A percentile compares a stretch with the other conserved stretches of the same genome.
These are phyloP conservation scores for Cryptops parisi DNA, from an alignment of 2,888 invertebrate genomes.

Conservation along the genomic window DNA sequence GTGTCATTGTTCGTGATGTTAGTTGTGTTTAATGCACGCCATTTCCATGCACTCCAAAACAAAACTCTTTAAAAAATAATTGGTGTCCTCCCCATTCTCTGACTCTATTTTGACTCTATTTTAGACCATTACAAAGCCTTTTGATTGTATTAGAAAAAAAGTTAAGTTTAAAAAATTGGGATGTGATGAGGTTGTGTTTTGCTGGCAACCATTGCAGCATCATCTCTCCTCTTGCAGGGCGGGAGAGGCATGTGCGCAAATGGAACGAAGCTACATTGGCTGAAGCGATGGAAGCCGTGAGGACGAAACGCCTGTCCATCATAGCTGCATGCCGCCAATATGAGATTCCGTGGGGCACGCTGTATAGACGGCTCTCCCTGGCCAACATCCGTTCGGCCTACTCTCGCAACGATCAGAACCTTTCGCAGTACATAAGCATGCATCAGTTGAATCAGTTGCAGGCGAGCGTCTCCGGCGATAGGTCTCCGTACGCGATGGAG, in stretches of 20 bases:
- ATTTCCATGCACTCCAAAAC: no score
- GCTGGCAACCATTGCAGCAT: conserved; percentile 1
- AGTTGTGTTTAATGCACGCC: no score
- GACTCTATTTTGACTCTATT: no score
- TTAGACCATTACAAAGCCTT: no score
- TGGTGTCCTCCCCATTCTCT: no score
- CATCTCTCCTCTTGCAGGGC: conserved; percentile 13
- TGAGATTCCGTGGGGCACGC: conserved; percentile 14
- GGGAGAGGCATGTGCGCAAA: conserved; percentile 14
- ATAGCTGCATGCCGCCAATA: conserved; percentile 14
- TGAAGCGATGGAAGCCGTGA: conserved; percentile 15
- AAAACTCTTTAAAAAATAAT: no score
- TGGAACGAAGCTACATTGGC: conserved; percentile 14
- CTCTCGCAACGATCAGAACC: conserved; percentile 12
- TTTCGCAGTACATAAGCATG: conserved; percentile 7
- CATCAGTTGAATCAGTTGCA: no score
- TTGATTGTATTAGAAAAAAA: no score
- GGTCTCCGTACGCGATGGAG: background rate
- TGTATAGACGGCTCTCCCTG: conserved; percentile 10
- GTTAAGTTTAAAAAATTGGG: no score
- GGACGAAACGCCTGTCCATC: conserved; percentile 12
- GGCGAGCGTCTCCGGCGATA: no score
- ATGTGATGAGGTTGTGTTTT: no score
- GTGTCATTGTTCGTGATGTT: no score
- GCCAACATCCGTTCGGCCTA: conserved; percentile 14